phyloP scores from a whole-genome alignment of 2,797 vertebrate genomes.

The Oryzias dopingdopingensis region DNA sequence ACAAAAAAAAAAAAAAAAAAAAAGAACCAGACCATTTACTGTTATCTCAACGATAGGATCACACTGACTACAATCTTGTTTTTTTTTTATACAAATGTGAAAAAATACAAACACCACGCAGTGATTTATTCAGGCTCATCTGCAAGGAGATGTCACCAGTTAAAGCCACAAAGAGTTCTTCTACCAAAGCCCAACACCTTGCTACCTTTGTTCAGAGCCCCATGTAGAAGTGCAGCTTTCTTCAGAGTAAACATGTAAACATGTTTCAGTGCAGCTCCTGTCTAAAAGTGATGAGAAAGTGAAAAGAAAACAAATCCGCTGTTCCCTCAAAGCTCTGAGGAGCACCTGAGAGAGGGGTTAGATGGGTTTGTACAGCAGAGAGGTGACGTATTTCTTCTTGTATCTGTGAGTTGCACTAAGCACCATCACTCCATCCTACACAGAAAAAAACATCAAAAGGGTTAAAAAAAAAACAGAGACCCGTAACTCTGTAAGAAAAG shows the following conservation, averaged over 20 bases:
- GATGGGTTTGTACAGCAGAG: constrained; percentile 96
- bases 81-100: constrained; percentile 28
- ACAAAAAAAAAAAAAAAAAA: constrained; percentile 14
- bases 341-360: constrained; percentile 60
- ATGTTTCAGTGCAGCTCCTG: constrained; percentile 61
- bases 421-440: constrained; percentile 95
- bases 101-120: constrained; percentile 48
- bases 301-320: constrained; percentile 35
- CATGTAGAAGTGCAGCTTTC: constrained; percentile 39
- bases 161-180: constrained; percentile 35
- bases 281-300: constrained; percentile 41
- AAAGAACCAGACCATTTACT: neutral
- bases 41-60: neutral
- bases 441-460: constrained; percentile 1
- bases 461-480: neutral
- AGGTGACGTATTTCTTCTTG: constrained; percentile 99
- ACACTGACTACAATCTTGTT: neutral
- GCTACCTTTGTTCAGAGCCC: constrained; percentile 51
- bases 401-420: constrained; percentile 96
- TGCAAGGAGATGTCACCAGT: constrained; percentile 21
- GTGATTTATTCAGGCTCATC: constrained; percentile 43
- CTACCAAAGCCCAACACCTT: constrained; percentile 12
- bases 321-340: constrained; percentile 34
- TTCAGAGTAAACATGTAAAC: constrained; percentile 50
- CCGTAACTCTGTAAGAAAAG: neutral